Percentiles rank a stretch among this genome's conserved stretches.
Conservation (phyloP, 2,113 vertebrate genomes). For the Phaetusa simplex region DNA sequence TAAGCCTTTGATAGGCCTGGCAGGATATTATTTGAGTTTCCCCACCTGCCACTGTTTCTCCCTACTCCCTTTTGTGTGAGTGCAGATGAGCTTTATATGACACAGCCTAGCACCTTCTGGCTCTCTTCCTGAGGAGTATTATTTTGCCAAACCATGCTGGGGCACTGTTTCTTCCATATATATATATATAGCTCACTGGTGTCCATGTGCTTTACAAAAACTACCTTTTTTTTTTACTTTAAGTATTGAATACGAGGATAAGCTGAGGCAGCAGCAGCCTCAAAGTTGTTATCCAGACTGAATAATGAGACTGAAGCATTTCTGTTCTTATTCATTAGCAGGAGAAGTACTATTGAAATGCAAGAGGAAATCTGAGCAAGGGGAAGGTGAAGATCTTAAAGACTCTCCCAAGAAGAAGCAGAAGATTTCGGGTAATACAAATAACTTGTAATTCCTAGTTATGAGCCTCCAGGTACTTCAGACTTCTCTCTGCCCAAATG, state of each 20-base stretch:
- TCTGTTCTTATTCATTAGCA: conserved; percentile 27
- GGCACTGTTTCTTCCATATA: neutral
- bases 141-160: neutral
- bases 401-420: conserved; percentile 74
- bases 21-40: neutral
- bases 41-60: neutral
- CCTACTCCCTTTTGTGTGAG: neutral
- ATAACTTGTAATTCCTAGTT: neutral
- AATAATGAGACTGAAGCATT: neutral
- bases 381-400: conserved; percentile 64
- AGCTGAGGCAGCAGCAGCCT: neutral
- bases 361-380: conserved; percentile 69
- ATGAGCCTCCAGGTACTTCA: neutral
- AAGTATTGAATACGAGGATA: neutral
- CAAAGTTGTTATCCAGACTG: neutral
- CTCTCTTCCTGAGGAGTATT: neutral
- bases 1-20: neutral
- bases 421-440: conserved; percentile 70
- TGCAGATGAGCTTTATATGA: neutral
- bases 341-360: conserved; percentile 55
- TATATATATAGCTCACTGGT: neutral
- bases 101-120: neutral
- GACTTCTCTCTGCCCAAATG: neutral
- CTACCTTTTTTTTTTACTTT: neutral
- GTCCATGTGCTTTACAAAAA: neutral